Evolutionary conservation across 2,797 vertebrate species (phyloP), one percentile per base, ranked within the genome.

Genomic region (Gymnopithys bicolor): DNA sequence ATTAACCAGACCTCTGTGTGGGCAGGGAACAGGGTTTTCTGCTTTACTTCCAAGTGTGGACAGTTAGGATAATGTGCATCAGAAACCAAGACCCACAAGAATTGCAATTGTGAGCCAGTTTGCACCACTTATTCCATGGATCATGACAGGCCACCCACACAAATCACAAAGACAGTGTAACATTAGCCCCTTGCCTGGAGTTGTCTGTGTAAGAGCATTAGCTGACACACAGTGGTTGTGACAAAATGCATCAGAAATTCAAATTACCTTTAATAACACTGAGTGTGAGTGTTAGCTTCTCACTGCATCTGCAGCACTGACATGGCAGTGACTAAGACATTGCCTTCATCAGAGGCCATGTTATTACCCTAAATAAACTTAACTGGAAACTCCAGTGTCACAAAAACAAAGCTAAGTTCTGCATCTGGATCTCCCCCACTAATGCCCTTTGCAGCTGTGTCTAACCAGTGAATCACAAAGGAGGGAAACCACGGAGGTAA

Each of bases 401-500:
- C 89, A 70, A 77, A 87, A 87, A 13, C 78, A 68, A 89, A 63
- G 79, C 11, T 6, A 48, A 66, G 60, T 17, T 80, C 73, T 89
- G 74, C 43, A 11, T 80, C 87, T 93, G 93, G 84, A 93, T 70
- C n/a, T 71, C 49, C 85, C 87, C 82, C 93, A 68, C 78, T 93
- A 95, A 92, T 71, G 78, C 49, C 28, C 52, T 95, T 94, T 78
- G 76, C 92, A 93, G 95, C 87, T 95, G 89, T 51, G 33, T 23
- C 25, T 48, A 3, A 48, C 13, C 58, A 37, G 68, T 32, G 35
- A 87, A 71, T 66, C 64, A 28, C 60, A 75, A 49, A 75, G 43
- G 39, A 88, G 73, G 59, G 46, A 56, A 84, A 24, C 10, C n/a
- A 30, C 0, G 0, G 39, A 81, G 58, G 63, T 12, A 22, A 74